phyloP scores from a whole-genome alignment of 2,797 vertebrate species.

The Dendrocincla fuliginosa region DNA sequence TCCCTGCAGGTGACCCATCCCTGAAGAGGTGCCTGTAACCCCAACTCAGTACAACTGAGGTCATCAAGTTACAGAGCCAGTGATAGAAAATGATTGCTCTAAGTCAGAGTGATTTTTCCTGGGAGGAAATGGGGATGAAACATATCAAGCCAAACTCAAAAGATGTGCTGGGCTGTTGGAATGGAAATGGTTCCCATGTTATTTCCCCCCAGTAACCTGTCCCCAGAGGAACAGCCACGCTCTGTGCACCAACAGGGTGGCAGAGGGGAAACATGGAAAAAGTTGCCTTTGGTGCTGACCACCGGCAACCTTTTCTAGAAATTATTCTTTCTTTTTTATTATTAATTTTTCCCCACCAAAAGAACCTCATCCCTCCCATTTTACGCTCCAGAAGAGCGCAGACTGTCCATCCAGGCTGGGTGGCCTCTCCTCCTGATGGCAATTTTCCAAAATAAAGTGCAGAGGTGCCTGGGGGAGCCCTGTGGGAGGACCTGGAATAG shows the following conservation, averaged over 20 bases:
- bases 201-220: background rate
- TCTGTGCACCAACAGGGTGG: rapidly evolving
- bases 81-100: background rate
- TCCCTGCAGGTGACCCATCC: background rate
- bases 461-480: background rate
- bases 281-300: background rate
- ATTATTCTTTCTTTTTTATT: no score
- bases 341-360: background rate
- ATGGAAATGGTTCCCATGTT: background rate
- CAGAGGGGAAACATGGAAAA: background rate
- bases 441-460: no score
- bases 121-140: background rate
- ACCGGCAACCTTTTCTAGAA: background rate
- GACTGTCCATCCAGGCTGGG: background rate
- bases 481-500: background rate
- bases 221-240: background rate
- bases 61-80: background rate
- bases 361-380: background rate
- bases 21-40: background rate
- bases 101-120: background rate
- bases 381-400: background rate
- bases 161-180: background rate
- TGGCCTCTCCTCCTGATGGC: background rate
- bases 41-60: background rate
- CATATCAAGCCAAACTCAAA: background rate